Conservation (phyloP, 92 coral and sea anemone genomes). For the Bergia puertoricense region DNA sequence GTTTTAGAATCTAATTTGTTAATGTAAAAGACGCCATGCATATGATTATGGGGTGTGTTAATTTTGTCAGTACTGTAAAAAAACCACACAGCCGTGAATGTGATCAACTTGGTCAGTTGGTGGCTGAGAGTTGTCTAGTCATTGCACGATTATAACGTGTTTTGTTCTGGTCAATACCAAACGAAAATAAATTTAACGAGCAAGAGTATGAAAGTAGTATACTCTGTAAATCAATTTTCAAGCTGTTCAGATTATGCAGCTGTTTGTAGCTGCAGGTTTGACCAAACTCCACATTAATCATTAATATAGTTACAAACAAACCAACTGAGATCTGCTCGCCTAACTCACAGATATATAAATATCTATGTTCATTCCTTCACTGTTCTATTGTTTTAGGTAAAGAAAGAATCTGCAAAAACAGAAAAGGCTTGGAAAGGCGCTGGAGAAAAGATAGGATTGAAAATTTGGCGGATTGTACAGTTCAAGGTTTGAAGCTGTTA, state of each 20-base stretch:
- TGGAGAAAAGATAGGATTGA: constrained; percentile 70
- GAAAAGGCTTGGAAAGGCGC: constrained; percentile 90
- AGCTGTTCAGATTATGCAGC: not conserved
- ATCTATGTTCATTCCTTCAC: not conserved
- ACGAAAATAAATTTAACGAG: not conserved
- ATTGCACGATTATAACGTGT: not conserved
- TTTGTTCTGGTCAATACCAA: no score
- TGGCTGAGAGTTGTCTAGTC: no score
- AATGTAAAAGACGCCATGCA: not conserved
- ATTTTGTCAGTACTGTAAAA: not conserved
- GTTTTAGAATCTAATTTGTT: not conserved
- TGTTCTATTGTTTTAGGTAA: constrained; percentile 53
- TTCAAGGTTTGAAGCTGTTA: constrained; percentile 69
- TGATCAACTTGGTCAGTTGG: no score
- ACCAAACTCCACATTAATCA: not conserved
- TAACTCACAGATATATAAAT: no score
- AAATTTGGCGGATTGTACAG: constrained; percentile 92
- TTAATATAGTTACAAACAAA: no score
- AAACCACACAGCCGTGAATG: no score
- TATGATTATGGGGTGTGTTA: not conserved
- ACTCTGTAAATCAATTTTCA: not conserved
- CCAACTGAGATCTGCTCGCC: not conserved
- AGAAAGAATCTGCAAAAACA: constrained; percentile 69
- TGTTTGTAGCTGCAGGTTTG: not conserved
- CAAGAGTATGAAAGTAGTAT: not conserved